phyloP scores from a whole-genome alignment of 92 coral and sea anemone species.

The Muricea muricata region DNA sequence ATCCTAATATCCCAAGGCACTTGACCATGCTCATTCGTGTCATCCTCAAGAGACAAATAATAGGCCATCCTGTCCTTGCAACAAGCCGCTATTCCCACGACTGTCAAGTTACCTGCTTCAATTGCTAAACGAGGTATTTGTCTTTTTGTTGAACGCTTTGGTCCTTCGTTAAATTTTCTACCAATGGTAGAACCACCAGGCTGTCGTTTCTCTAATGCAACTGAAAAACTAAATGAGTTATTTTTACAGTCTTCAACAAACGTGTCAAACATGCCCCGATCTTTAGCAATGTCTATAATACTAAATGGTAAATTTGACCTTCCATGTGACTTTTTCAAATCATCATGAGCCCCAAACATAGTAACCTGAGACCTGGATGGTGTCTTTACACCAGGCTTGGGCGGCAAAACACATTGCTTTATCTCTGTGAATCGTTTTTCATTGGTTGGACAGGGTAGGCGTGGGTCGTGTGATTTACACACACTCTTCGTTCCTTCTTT shows the following conservation, averaged over 20 bases:
- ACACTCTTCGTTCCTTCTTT: neutral
- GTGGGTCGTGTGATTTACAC: neutral
- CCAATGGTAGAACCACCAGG: conserved; percentile 78
- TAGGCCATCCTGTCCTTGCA: conserved; percentile 85
- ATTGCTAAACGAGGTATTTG: conserved; percentile 54
- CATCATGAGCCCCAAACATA: neutral
- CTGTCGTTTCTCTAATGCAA: conserved; percentile 81
- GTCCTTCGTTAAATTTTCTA: conserved; percentile 75
- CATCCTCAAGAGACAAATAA: conserved; percentile 74
- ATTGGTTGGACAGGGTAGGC: neutral
- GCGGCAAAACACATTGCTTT: neutral
- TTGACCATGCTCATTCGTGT: conserved; percentile 65
- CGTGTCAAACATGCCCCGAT: conserved; percentile 69
- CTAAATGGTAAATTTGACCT: conserved; percentile 27
- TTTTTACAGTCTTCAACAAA: conserved; percentile 84
- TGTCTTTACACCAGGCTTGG: too few species aligned
- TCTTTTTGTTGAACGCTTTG: neutral
- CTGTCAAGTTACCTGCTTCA: conserved; percentile 76
- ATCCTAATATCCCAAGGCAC: conserved; percentile 71
- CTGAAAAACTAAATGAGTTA: conserved; percentile 75
- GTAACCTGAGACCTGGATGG: too few species aligned
- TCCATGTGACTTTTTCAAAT: neutral
- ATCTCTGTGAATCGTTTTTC: neutral
- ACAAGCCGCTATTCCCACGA: conserved; percentile 89
- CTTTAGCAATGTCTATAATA: conserved; percentile 79